Conservation (phyloP, 2,113 vertebrate genomes). For the Copsychus sechellarum region DNA sequence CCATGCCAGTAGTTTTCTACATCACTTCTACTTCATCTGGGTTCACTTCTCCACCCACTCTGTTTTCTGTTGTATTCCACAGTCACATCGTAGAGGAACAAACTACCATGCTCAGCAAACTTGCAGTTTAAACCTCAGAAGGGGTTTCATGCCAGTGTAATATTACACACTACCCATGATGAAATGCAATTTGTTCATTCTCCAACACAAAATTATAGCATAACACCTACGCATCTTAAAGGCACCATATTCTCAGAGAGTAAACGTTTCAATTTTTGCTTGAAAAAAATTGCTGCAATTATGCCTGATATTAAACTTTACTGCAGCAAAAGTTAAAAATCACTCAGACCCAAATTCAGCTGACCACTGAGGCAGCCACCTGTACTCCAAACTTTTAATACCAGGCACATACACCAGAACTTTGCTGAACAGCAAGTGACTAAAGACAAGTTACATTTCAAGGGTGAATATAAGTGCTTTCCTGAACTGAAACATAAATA, state of each 20-base stretch:
- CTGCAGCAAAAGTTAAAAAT: background rate
- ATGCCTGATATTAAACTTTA: background rate
- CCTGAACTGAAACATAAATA: background rate
- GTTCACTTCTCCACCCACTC: conserved; percentile 81
- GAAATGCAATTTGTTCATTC: background rate
- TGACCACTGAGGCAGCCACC: background rate
- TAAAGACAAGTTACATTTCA: background rate
- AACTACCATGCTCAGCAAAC: background rate
- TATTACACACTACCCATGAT: background rate
- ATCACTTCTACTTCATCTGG: conserved; percentile 83
- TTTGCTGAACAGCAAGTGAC: background rate
- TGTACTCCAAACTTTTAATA: background rate
- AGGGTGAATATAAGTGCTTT: background rate
- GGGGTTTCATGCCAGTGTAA: background rate
- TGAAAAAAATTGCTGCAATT: background rate
- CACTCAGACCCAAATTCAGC: background rate
- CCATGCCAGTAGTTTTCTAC: conserved; percentile 80
- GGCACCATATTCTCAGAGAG: background rate
- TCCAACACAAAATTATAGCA: background rate
- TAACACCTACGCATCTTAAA: background rate
- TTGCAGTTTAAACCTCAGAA: background rate
- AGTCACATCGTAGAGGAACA: conserved; percentile 64
- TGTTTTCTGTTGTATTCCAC: conserved; percentile 77
- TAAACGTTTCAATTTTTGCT: background rate
- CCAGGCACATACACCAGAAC: background rate